Conservation (phyloP, 64 coral and sea anemone species). For the Hydrozoanthus tunicans region DNA sequence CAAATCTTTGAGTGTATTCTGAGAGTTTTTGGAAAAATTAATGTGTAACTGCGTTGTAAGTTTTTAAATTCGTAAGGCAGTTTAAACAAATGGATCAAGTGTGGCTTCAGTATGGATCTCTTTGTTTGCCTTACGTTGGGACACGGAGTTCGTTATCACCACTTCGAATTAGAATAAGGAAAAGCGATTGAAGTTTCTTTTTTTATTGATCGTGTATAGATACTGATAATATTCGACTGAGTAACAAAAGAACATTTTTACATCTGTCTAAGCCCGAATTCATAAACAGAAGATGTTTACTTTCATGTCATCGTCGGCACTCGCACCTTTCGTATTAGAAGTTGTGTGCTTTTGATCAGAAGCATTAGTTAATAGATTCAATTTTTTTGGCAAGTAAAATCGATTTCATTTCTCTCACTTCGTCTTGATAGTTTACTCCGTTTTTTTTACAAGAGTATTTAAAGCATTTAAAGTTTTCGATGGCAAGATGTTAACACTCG, state of each 20-base stretch:
- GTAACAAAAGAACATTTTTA: conserved; percentile 21
- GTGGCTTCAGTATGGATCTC: not conserved
- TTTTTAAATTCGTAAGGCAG: conserved; percentile 3
- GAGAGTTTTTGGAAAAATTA: conserved; percentile 7
- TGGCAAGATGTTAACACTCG: not conserved
- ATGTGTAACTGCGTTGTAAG: conserved; percentile 24
- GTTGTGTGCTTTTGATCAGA: not conserved
- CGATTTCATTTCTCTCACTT: not conserved
- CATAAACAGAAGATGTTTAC: conserved; percentile 58
- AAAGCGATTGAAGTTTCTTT: conserved; percentile 15
- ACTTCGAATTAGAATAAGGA: not conserved
- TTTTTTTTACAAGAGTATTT: not conserved
- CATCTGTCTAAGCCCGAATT: not conserved
- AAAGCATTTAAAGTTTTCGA: not conserved
- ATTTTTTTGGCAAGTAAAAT: not conserved
- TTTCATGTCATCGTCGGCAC: not conserved
- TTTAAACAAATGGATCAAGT: conserved; percentile 19
- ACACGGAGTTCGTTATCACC: too few species aligned
- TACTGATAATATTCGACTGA: conserved; percentile 8
- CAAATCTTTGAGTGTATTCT: not conserved
- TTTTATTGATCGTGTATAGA: not conserved
- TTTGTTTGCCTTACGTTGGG: not conserved
- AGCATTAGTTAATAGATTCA: conserved; percentile 1
- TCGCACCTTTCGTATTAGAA: not conserved
- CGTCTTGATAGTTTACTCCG: not conserved